These are phyloP conservation scores for Campopleginae sp. DNA, from an alignment of 2,888 invertebrate genomes.

Conservation along the genomic window DNA sequence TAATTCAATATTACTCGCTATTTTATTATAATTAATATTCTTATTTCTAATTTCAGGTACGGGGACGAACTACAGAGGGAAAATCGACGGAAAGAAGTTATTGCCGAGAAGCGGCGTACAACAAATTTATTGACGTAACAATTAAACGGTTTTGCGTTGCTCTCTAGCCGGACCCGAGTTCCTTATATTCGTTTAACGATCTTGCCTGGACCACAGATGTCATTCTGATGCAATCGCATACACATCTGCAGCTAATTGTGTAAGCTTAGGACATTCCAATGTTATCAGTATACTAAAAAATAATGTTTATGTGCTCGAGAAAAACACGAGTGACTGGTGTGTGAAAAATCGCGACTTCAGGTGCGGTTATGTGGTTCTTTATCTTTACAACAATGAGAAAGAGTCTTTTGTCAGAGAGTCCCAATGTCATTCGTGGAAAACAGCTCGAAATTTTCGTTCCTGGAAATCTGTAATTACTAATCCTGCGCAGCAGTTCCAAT, in stretches of 20 bases:
- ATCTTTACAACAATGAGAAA: not conserved
- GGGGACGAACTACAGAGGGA: too few relatives aligned
- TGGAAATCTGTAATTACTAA: constrained; percentile 3
- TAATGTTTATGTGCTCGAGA: not conserved
- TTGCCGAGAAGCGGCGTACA: too few relatives aligned
- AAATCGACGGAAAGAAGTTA: too few relatives aligned
- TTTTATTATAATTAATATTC: too few relatives aligned
- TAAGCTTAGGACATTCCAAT: not conserved
- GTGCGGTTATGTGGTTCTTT: constrained; percentile 12
- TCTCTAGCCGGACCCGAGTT: not conserved
- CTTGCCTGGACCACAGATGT: not conserved
- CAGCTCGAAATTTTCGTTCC: constrained; percentile 12
- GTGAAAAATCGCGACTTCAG: constrained; percentile 1
- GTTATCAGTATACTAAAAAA: constrained; percentile 1
- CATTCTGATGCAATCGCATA: not conserved
- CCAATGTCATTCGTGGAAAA: not conserved
- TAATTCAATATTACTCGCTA: too few relatives aligned
- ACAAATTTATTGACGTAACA: too few relatives aligned
- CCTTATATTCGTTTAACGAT: not conserved
- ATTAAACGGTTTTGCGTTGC: not conserved
- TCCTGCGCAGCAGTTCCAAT: not conserved
- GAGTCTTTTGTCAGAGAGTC: constrained; percentile 2
- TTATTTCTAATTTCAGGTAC: too few relatives aligned
- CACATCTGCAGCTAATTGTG: constrained; percentile 16
- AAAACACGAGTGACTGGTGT: not conserved